Percentiles rank a stretch among this genome's conserved stretches.
These are phyloP conservation scores for Cynopterus sphinx DNA, from an alignment of 2,797 vertebrate species.

Conservation along the genomic window DNA sequence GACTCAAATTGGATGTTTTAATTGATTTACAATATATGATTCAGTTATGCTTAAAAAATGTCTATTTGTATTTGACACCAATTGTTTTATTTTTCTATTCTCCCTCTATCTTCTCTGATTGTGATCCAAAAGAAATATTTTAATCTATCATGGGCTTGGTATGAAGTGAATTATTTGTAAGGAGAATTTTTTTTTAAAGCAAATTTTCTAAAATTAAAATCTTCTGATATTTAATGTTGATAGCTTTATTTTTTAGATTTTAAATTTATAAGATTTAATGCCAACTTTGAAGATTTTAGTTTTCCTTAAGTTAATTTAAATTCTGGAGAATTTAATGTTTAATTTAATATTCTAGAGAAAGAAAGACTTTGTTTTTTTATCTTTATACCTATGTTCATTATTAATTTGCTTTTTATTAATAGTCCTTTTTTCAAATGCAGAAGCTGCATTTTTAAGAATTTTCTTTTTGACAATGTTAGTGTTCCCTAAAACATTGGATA, in stretches of 20 bases:
- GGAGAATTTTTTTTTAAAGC: constrained; percentile 14
- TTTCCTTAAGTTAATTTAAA: constrained; percentile 44
- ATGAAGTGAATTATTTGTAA: background rate
- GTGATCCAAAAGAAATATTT: background rate
- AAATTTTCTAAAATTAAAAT: constrained; percentile 33
- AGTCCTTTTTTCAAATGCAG: constrained; percentile 78
- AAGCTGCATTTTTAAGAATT: constrained; percentile 73
- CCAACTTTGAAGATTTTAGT: constrained; percentile 45
- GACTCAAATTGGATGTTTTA: constrained; percentile 16
- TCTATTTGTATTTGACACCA: background rate
- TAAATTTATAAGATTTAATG: background rate
- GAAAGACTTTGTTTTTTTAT: constrained; percentile 50
- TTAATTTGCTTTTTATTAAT: constrained; percentile 89
- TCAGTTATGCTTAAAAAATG: background rate
- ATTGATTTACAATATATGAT: constrained; percentile 42
- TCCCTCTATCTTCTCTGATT: background rate
- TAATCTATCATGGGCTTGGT: background rate
- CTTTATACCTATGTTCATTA: constrained; percentile 74
- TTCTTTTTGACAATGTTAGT: constrained; percentile 55
- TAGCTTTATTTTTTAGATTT: constrained; percentile 36
- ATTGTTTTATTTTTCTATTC: background rate
- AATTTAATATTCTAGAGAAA: constrained; percentile 43
- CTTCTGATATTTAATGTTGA: constrained; percentile 19
- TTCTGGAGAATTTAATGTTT: background rate
- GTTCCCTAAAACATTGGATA: constrained; percentile 38